Base-by-base conservation (phyloP, 2,797 vertebrate genomes). In the Enteromius paludinosus region DNA sequence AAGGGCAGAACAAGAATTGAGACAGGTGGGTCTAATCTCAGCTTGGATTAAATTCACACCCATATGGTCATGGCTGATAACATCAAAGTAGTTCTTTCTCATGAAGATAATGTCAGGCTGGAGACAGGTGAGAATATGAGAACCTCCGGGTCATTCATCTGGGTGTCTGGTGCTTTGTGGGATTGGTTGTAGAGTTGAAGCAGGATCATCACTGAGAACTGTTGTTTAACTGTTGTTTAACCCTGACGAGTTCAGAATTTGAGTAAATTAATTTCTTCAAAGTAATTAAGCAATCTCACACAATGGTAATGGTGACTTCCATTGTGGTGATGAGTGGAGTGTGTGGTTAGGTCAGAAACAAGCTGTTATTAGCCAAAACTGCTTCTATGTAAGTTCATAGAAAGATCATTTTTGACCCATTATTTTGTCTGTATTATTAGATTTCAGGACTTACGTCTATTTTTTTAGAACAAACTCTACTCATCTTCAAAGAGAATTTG, bases 11-110 rank as follows among this genome's bases (percentile, higher is more conserved):
- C 10, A 78, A 79, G 71, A 72, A 70, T 82, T 72, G 54, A 79
- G 23, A 35, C 56, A 68, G 61, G 59, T 81, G 69, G 73, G 35
- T 43, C n/a, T 73, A 70, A 83, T 61, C 41, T 70, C 82, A 76
- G 70, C 47, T 65, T 82, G 52, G 68, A 85, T 85, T 82, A 83
- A 85, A 85, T 80, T 82, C 14, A 47, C 70, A 80, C 72, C 85
- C 89, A 88, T 85, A 87, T 89, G 86, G 87, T 84, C 82, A 62
- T 30, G 64, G 83, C 56, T 68, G 86, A 90, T 90, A 86, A 68
- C 81, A 76, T 84, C 79, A 78, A 82, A 61, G 88, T 84, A 78
- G 83, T 88, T 83, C 75, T 86, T 87, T 77, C 85, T 81, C 33
- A 75, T 52, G 54, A 69, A 85, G 88, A 82, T 88, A 86, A 69